Evolutionary conservation across 2,113 vertebrate genomes (phyloP).

Genomic region (Rhodinocichla rosea): DNA sequence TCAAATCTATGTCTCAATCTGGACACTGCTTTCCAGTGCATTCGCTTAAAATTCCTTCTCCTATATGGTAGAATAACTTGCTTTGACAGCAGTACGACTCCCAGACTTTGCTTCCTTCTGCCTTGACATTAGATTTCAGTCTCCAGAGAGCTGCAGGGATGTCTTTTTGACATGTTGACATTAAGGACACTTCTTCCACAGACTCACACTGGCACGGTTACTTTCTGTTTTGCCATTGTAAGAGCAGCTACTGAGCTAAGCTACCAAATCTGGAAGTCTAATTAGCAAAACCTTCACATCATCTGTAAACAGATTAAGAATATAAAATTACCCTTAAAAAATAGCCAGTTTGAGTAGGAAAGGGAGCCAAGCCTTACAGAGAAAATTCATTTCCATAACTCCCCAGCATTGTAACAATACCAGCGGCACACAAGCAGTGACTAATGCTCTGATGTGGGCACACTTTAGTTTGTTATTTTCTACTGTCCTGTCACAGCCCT

Average conservation of each 20-base stretch:
- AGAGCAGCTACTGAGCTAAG: background rate
- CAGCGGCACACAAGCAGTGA: background rate
- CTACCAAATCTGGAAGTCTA: background rate
- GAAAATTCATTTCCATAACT: slow-evolving; percentile 8
- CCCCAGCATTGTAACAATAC: background rate
- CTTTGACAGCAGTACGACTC: slow-evolving; percentile 22
- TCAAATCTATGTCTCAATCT: slow-evolving; percentile 47
- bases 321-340: background rate
- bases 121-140: slow-evolving; percentile 50
- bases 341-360: background rate
- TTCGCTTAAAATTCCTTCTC: slow-evolving; percentile 44
- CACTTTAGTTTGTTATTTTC: slow-evolving; percentile 25
- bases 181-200: slow-evolving; percentile 58
- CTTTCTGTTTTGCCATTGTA: background rate
- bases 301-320: background rate
- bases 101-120: slow-evolving; percentile 45
- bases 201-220: background rate
- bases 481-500: background rate
- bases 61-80: slow-evolving; percentile 39
- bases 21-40: slow-evolving; percentile 21
- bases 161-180: slow-evolving; percentile 53
- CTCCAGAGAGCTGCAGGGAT: slow-evolving; percentile 50
- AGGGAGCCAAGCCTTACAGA: background rate
- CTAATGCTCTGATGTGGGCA: slow-evolving; percentile 15
- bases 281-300: background rate